phyloP scores from a whole-genome alignment of 2,888 invertebrate species.

The Ariolimax columbianus region DNA sequence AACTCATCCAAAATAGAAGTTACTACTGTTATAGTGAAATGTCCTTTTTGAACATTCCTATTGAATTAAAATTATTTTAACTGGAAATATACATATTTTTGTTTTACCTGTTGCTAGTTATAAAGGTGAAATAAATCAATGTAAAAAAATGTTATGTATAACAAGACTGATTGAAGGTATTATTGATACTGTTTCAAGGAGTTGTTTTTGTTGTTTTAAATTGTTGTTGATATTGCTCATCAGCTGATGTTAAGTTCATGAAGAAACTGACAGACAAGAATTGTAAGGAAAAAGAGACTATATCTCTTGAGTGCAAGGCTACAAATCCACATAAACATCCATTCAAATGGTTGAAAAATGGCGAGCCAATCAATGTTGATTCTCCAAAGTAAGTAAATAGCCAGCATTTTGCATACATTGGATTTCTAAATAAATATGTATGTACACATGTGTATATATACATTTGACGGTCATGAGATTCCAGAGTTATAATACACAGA shows the following conservation, averaged over 20 bases:
- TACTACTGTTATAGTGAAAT: too few relatives aligned
- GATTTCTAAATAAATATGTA: neutral
- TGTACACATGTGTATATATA: too few relatives aligned
- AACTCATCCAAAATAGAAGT: too few relatives aligned
- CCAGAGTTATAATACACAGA: too few relatives aligned
- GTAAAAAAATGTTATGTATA: neutral
- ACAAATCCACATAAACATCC: conserved; percentile 90
- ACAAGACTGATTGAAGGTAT: neutral
- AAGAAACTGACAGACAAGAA: conserved; percentile 95
- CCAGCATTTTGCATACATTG: neutral
- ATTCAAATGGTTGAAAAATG: conserved; percentile 96
- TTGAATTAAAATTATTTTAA: too few relatives aligned
- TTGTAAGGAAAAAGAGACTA: conserved; percentile 93
- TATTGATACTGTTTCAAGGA: neutral
- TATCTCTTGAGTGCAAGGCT: conserved; percentile 93
- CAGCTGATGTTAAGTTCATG: conserved; percentile 97
- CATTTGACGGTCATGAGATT: too few relatives aligned
- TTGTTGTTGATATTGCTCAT: neutral
- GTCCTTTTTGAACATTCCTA: too few relatives aligned
- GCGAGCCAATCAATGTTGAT: conserved; percentile 78
- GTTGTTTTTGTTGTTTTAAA: neutral
- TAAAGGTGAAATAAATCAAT: too few relatives aligned
- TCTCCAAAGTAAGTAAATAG: conserved; percentile 33
- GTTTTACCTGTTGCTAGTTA: too few relatives aligned
- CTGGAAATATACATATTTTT: too few relatives aligned